A percentile compares a stretch with the other conserved stretches of the same genome.
Conservation (phyloP, 2,113 vertebrate species). For the Antigone vipio region DNA sequence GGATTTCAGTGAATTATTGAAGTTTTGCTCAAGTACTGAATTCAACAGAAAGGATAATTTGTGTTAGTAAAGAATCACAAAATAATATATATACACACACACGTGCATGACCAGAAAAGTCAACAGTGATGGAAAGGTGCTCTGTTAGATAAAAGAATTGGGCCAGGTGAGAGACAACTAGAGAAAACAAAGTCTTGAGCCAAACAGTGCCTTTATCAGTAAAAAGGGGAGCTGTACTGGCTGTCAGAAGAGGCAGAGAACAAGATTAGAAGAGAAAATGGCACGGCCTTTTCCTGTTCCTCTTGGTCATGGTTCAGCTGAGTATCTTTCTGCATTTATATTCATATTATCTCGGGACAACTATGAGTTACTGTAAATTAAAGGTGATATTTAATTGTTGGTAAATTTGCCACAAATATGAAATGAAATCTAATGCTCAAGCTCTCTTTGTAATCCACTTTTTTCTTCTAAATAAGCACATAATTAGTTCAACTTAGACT, state of each 20-base stretch:
- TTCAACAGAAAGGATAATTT: background rate
- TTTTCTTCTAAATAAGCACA: background rate
- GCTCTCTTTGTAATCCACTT: background rate
- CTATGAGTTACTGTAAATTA: background rate
- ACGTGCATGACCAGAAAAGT: background rate
- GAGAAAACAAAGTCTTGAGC: background rate
- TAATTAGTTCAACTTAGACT: background rate
- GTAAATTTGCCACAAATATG: background rate
- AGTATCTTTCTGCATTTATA: background rate
- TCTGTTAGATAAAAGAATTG: background rate
- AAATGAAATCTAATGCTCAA: background rate
- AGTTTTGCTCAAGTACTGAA: background rate
- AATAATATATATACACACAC: background rate
- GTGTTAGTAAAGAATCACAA: background rate
- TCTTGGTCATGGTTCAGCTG: background rate
- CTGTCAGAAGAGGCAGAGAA: background rate
- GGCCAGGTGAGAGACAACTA: background rate
- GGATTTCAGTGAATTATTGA: background rate
- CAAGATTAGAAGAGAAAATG: background rate
- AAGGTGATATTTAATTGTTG: background rate
- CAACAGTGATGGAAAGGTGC: background rate
- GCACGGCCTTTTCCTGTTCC: background rate
- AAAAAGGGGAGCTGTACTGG: background rate
- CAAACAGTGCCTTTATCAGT: background rate
- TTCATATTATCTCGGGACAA: background rate